Evolutionary conservation across 30 jellyfish, hydroid and myxozoan genomes (phyloP).

Genomic region (Thelohanellus kitauei): DNA sequence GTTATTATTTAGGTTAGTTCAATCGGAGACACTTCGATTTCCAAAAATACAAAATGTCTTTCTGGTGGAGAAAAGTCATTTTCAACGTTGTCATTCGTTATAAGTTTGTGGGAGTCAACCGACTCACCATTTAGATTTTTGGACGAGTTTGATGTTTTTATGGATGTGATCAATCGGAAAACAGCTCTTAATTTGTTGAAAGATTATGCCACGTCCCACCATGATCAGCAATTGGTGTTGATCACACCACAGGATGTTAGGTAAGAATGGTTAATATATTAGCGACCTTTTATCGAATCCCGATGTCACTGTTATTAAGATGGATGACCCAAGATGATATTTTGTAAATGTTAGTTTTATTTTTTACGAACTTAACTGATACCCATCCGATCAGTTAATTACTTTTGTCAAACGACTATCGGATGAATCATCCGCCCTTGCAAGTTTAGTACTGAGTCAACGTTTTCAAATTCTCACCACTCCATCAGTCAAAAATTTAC

Average conservation of each 20-base stretch:
- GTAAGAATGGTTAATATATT: no score
- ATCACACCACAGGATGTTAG: constrained; percentile 97
- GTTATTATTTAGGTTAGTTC: background rate
- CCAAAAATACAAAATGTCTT: constrained; percentile 39
- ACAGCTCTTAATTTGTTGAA: constrained; percentile 45
- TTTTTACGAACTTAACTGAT: no score
- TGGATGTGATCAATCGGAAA: constrained; percentile 93
- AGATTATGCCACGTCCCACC: constrained; percentile 39
- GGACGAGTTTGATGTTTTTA: constrained; percentile 89
- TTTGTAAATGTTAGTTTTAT: no score
- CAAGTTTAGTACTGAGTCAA: no score
- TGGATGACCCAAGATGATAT: no score
- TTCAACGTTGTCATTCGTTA: constrained; percentile 72
- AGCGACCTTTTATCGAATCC: no score
- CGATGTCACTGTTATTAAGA: no score
- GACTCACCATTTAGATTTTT: constrained; percentile 88
- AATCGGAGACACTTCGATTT: constrained; percentile 16
- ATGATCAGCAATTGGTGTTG: constrained; percentile 33
- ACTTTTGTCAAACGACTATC: no score
- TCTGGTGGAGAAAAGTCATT: constrained; percentile 98
- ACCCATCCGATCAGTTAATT: no score
- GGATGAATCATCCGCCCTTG: no score
- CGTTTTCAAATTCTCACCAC: no score
- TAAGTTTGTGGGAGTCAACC: constrained; percentile 98
- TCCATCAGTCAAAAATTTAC: no score